phyloP scores from a whole-genome alignment of 2,113 vertebrate genomes.

The Gasterosteus nipponicus region DNA sequence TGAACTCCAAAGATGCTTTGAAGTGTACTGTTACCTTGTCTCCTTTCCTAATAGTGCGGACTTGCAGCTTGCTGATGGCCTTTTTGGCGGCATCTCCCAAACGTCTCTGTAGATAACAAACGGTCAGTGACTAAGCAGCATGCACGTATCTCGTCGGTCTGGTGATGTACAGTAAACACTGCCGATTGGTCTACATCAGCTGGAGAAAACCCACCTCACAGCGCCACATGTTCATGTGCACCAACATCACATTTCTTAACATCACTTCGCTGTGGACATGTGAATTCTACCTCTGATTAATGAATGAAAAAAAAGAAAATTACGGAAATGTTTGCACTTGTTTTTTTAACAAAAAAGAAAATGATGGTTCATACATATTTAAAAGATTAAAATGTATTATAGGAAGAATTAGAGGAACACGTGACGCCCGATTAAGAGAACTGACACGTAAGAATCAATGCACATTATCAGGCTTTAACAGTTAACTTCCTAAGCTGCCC shows the following conservation, averaged over 20 bases:
- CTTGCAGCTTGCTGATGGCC: slow-evolving; percentile 96
- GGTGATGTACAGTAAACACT: background rate
- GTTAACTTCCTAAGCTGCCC: background rate
- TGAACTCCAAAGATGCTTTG: background rate
- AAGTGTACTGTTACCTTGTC: slow-evolving; percentile 87
- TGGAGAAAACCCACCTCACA: background rate
- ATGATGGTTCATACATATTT: background rate
- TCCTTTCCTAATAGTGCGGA: slow-evolving; percentile 95
- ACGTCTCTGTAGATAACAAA: slow-evolving; percentile 86
- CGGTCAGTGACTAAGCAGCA: background rate
- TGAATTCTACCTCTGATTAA: no score
- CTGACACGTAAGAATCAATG: background rate
- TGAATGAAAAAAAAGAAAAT: background rate
- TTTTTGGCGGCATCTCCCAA: slow-evolving; percentile 98
- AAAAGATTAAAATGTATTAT: background rate
- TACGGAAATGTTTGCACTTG: background rate
- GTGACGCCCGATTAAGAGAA: background rate
- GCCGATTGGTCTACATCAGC: background rate
- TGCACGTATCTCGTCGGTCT: background rate
- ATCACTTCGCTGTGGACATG: background rate
- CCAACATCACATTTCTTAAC: background rate
- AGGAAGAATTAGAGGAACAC: background rate
- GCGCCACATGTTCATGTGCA: background rate
- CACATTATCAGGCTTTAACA: background rate
- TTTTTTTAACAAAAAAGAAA: background rate